Conservation (phyloP, 2,888 invertebrate species). For the Plagodis dolabraria region DNA sequence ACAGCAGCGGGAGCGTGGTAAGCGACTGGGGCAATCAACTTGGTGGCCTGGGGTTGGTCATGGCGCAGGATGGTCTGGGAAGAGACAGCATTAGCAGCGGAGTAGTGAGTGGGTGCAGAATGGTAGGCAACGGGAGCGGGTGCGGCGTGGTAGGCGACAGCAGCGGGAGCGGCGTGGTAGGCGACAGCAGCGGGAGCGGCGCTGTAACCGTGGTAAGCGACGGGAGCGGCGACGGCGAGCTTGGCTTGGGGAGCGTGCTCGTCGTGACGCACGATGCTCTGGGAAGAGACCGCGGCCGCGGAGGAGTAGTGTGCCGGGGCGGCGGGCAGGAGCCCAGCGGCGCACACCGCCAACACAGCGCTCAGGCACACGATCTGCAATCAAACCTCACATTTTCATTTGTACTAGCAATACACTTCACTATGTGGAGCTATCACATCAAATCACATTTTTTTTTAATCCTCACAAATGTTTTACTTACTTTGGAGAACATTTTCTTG, state of each 20-base stretch:
- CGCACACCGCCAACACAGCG: slow-evolving; percentile 70
- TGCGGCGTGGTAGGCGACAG: slow-evolving; percentile 47
- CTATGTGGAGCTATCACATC: background rate
- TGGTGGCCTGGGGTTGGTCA: slow-evolving; percentile 54
- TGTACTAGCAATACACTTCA: background rate
- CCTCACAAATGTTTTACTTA: slow-evolving; percentile 46
- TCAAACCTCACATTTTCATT: slow-evolving; percentile 12
- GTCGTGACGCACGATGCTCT: slow-evolving; percentile 66
- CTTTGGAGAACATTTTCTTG: slow-evolving; percentile 73
- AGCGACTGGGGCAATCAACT: slow-evolving; percentile 46
- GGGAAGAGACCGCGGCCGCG: slow-evolving; percentile 69
- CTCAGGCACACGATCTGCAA: slow-evolving; percentile 64
- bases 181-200: slow-evolving; percentile 61
- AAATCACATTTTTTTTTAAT: slow-evolving; percentile 1
- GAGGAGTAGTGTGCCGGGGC: slow-evolving; percentile 70
- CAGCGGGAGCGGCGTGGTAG: slow-evolving; percentile 53
- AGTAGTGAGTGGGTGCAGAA: slow-evolving; percentile 61
- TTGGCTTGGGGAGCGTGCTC: slow-evolving; percentile 49
- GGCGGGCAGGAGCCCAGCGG: slow-evolving; percentile 64
- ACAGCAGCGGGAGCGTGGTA: slow-evolving; percentile 47
- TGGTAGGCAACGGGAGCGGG: slow-evolving; percentile 49
- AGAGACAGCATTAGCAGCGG: slow-evolving; percentile 65
- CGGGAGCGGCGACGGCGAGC: slow-evolving; percentile 39
- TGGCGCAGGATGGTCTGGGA: slow-evolving; percentile 75
- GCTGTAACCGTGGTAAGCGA: slow-evolving; percentile 75